Percentiles rank a stretch among this genome's conserved stretches.
Conservation (phyloP, 2,797 vertebrate genomes). For the Manis crassicaudata region DNA sequence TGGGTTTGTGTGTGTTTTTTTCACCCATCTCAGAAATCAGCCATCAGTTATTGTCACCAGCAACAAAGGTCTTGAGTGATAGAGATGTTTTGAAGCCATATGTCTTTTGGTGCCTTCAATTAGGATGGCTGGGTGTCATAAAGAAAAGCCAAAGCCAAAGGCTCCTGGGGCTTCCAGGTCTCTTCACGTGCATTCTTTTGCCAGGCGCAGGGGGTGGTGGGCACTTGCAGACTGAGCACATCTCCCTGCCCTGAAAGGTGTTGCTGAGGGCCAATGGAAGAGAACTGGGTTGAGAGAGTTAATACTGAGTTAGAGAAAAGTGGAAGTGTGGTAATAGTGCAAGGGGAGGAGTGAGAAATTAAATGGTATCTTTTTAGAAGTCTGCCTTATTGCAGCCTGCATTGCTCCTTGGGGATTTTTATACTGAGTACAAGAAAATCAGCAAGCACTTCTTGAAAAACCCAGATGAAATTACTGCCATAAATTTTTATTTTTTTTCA, state of each 20-base stretch:
- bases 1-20: neutral
- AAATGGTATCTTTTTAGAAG: constrained; percentile 86
- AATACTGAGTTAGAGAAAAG: constrained; percentile 80
- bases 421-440: constrained; percentile 84
- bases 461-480: constrained; percentile 85
- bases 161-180: neutral
- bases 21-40: neutral
- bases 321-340: constrained; percentile 78
- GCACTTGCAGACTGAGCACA: neutral
- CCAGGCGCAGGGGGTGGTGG: neutral
- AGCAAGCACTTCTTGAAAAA: constrained; percentile 86
- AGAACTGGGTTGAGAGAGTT: constrained; percentile 77
- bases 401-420: constrained; percentile 86
- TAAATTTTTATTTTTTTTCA: constrained; percentile 84
- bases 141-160: neutral
- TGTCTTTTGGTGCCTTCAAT: constrained; percentile 34
- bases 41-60: neutral
- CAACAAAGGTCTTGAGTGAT: neutral
- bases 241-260: neutral
- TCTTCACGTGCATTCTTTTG: neutral
- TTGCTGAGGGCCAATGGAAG: constrained; percentile 45
- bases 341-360: constrained; percentile 84
- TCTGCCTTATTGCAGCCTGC: constrained; percentile 85
- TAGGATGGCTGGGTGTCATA: neutral
- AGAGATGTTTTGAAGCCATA: neutral